Evolutionary conservation across 2,888 invertebrate genomes (phyloP).

Genomic region (Ophraella communa): DNA sequence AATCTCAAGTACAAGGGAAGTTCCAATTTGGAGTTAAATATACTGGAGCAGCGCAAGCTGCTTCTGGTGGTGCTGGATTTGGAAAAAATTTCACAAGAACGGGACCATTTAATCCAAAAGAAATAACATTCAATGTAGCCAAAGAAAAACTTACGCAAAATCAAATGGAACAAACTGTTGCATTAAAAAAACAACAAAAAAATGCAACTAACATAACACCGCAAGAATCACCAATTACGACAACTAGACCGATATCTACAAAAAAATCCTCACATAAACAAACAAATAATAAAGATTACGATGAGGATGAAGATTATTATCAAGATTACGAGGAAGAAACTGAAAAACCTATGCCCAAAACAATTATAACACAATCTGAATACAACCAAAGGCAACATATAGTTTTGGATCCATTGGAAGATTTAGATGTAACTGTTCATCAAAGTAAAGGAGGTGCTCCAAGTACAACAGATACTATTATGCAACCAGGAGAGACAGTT

Average conservation of each 20-base stretch:
- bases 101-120: constrained; percentile 43
- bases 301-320: constrained; percentile 57
- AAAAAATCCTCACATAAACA: background rate
- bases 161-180: constrained; percentile 7
- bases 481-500: constrained; percentile 71
- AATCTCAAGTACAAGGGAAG: constrained; percentile 82
- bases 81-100: constrained; percentile 37
- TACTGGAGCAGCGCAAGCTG: constrained; percentile 80
- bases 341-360: constrained; percentile 33
- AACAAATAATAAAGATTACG: constrained; percentile 33
- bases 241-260: background rate
- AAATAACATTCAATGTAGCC: constrained; percentile 33
- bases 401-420: constrained; percentile 65
- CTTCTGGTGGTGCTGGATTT: constrained; percentile 68
- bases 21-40: constrained; percentile 57
- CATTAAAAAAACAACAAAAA: background rate
- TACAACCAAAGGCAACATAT: constrained; percentile 69
- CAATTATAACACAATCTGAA: constrained; percentile 39
- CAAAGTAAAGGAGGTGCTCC: constrained; percentile 65
- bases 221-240: background rate
- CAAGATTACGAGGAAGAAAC: constrained; percentile 63
- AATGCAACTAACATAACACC: background rate
- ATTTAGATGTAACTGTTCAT: constrained; percentile 67
- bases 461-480: constrained; percentile 63
- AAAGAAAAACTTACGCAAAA: constrained; percentile 22